These are phyloP conservation scores for Gymnothorax javanicus DNA, from an alignment of 2,797 vertebrate genomes.

Conservation along the genomic window DNA sequence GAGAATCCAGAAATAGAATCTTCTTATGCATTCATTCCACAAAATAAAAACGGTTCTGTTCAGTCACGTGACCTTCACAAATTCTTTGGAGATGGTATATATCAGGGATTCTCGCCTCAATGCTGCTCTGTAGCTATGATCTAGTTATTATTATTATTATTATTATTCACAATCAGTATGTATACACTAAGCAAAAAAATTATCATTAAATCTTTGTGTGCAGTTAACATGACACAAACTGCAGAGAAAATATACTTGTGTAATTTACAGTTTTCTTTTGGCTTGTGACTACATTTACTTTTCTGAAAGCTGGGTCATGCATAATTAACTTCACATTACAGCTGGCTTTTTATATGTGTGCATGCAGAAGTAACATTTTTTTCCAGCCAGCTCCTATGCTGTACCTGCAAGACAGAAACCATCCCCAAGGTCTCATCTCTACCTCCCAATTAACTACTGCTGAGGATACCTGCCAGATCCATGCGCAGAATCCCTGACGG, in stretches of 20 bases:
- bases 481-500: slow-evolving; percentile 5
- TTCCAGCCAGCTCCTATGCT: not conserved
- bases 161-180: not conserved
- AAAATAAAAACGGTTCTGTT: too few relatives aligned
- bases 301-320: not conserved
- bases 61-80: too few relatives aligned
- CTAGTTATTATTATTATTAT: not conserved
- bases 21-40: too few relatives aligned
- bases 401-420: slow-evolving; percentile 2
- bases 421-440: slow-evolving; percentile 1
- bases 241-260: not conserved
- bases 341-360: not conserved
- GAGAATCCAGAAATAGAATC: too few relatives aligned
- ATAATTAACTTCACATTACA: slow-evolving; percentile 17
- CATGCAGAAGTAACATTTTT: not conserved
- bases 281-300: not conserved
- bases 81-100: too few relatives aligned
- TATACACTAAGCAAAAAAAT: not conserved
- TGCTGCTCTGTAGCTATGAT: too few relatives aligned
- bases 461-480: not conserved
- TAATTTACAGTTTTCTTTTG: not conserved
- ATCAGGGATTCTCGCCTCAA: too few relatives aligned
- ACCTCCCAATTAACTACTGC: slow-evolving; percentile 3
- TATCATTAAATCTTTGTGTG: not conserved
- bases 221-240: not conserved